Percentiles rank a stretch among this genome's conserved stretches.
phyloP scores from a whole-genome alignment of 2,113 vertebrate species.

The Pangasianodon gigas region DNA sequence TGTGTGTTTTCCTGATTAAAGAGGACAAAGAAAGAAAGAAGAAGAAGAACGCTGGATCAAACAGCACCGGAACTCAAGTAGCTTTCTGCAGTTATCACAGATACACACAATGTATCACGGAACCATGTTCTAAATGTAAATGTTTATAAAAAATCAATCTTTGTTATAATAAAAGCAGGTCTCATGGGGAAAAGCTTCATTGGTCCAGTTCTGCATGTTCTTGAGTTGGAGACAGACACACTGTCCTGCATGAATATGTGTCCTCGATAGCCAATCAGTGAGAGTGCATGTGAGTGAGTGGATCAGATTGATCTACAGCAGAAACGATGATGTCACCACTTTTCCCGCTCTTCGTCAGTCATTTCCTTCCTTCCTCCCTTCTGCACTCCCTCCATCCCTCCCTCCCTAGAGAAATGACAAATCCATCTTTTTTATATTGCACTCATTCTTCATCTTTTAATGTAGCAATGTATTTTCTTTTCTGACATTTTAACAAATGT shows the following conservation, averaged over 20 bases:
- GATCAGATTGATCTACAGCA: not conserved
- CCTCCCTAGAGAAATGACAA: constrained; percentile 22
- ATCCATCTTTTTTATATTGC: constrained; percentile 9
- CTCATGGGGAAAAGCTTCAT: not conserved
- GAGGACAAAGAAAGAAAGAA: not conserved
- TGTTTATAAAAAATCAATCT: constrained; percentile 27
- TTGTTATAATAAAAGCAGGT: constrained; percentile 42
- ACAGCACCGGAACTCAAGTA: not conserved
- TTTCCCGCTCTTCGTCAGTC: not conserved
- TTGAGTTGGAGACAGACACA: not conserved
- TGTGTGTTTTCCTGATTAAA: not conserved
- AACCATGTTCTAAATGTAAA: constrained; percentile 19
- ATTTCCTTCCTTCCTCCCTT: not conserved
- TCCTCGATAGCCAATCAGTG: constrained; percentile 12
- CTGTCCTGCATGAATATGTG: not conserved
- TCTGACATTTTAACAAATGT: constrained; percentile 52
- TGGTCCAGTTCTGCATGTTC: not conserved
- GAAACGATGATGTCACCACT: constrained; percentile 26
- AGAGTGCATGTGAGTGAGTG: constrained; percentile 18
- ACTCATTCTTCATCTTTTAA: constrained; percentile 41
- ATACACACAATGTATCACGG: not conserved
- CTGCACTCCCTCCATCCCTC: not conserved
- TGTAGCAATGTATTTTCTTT: constrained; percentile 45
- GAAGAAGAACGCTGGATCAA: not conserved
- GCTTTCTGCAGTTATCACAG: not conserved